phyloP scores from a whole-genome alignment of 2,888 invertebrate genomes.

The Trachelus tabidus region DNA sequence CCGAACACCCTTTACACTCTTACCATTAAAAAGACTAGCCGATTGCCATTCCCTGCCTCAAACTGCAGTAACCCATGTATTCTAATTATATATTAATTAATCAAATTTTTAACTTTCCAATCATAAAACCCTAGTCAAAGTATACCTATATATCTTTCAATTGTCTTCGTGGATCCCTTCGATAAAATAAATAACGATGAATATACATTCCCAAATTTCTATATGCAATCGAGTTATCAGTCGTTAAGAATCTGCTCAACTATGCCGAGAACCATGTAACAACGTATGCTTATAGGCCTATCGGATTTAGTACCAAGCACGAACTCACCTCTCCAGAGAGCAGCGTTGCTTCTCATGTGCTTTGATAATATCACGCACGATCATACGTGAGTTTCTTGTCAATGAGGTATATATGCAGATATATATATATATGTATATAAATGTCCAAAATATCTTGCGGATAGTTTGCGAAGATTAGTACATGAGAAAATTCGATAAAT shows the following conservation, averaged over 20 bases:
- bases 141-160: not conserved
- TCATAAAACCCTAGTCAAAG: not conserved
- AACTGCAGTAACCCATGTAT: not conserved
- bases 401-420: not conserved
- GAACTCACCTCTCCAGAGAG: not conserved
- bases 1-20: conserved; percentile 11
- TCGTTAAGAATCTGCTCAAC: conserved; percentile 11
- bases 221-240: conserved; percentile 14
- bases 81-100: not conserved
- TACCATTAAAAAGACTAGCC: not conserved
- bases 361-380: not conserved
- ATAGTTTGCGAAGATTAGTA: not conserved
- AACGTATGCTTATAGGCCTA: not conserved
- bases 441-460: not conserved
- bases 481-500: not conserved
- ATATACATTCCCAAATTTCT: not conserved
- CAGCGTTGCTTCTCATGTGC: not conserved
- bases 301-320: not conserved
- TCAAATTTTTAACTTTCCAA: not conserved
- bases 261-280: not conserved
- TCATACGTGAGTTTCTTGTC: not conserved
- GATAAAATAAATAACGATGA: not conserved
- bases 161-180: not conserved
- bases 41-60: not conserved
- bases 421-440: not conserved